A percentile compares a stretch with the other conserved stretches of the same genome.
phyloP scores from a whole-genome alignment of 1,140 invertebrate species.

The Parasteatoda tepidariorum region DNA sequence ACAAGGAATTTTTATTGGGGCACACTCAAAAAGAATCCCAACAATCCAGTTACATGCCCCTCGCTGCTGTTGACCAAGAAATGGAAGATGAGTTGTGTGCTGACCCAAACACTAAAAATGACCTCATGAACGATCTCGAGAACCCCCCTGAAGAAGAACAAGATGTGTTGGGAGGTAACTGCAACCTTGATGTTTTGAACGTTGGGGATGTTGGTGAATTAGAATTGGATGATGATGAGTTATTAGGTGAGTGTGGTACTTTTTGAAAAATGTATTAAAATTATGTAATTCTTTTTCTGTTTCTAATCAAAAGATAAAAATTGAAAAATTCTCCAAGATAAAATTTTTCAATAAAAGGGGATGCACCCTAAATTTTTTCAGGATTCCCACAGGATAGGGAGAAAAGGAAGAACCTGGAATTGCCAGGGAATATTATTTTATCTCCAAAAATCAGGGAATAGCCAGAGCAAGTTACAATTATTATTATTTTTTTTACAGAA shows the following conservation, averaged over 20 bases:
- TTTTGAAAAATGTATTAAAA: neutral
- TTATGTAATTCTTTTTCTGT: neutral
- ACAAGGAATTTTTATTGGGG: neutral
- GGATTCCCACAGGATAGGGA: no score
- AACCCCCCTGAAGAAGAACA: constrained; percentile 69
- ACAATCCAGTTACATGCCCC: neutral
- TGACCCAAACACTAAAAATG: constrained; percentile 67
- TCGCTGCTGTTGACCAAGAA: neutral
- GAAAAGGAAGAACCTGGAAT: no score
- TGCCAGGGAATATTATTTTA: no score
- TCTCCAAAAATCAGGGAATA: no score
- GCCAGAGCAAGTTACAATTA: no score
- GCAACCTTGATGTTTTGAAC: constrained; percentile 62
- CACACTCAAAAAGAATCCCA: neutral
- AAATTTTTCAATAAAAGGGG: no score
- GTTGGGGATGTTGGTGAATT: constrained; percentile 81
- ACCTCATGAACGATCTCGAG: constrained; percentile 83
- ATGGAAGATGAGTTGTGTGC: neutral
- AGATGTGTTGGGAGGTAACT: constrained; percentile 2
- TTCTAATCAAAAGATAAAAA: no score
- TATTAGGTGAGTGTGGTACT: constrained; percentile 79
- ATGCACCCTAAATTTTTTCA: no score
- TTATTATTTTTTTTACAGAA: no score
- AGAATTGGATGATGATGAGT: constrained; percentile 87
- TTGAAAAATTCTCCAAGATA: no score